phyloP scores from a whole-genome alignment of 2,797 vertebrate species.

The Megaceryle alcyon region DNA sequence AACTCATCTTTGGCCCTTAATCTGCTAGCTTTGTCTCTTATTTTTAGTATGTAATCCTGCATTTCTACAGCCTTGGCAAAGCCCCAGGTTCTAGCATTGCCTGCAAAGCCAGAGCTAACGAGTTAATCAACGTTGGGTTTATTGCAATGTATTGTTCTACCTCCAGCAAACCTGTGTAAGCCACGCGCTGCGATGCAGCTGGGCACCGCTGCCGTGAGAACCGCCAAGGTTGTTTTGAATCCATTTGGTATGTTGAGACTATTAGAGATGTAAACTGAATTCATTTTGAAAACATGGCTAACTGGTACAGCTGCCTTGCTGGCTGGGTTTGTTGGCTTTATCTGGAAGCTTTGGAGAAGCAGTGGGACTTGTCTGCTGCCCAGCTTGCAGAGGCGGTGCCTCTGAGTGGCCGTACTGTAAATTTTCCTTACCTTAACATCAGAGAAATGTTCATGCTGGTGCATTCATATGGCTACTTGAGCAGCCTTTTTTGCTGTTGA shows the following conservation, averaged over 20 bases:
- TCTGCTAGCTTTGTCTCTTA: constrained; percentile 5
- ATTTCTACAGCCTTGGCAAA: not conserved
- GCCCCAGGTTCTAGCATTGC: not conserved
- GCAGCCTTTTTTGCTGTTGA: not conserved
- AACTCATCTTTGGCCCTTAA: not conserved
- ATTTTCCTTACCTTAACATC: not conserved
- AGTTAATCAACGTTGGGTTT: not conserved
- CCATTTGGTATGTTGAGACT: not conserved
- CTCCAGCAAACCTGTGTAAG: not conserved
- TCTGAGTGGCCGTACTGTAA: rapidly evolving
- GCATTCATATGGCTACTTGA: too few relatives aligned
- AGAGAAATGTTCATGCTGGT: not conserved
- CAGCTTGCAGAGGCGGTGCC: not conserved
- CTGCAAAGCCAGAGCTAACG: not conserved
- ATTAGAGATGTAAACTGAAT: not conserved
- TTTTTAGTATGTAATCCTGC: not conserved
- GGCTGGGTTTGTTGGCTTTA: not conserved
- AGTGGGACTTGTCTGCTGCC: not conserved
- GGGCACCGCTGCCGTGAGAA: rapidly evolving
- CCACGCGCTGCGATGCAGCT: rapidly evolving
- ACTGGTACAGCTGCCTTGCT: not conserved
- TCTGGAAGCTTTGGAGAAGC: not conserved
- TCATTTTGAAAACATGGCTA: not conserved
- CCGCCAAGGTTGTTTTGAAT: not conserved
- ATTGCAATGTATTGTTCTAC: too few relatives aligned